Evolutionary conservation across 1,140 invertebrate species (phyloP), one percentile per base, ranked within the genome.

Genomic region (Xylocopa sonorina): DNA sequence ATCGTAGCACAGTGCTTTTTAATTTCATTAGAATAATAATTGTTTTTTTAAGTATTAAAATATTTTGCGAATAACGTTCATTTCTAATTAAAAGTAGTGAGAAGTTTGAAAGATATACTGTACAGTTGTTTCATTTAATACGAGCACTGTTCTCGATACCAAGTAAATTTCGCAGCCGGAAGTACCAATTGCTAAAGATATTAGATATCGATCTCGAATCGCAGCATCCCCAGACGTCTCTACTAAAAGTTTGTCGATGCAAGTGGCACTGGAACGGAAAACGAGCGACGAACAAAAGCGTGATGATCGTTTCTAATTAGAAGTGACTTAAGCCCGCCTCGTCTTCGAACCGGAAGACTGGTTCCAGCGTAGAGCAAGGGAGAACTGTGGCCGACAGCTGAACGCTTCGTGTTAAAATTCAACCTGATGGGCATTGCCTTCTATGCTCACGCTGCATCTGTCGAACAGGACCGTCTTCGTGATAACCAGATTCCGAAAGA

Each of bases 381-480:
- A 68, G 57, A 76, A 68, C 38, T 57, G 50, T 34, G 50, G 27
- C 5, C 63, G 73, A 64, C 73, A 67, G 63, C 14, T 27, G 63
- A n/a, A 41, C 73, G 63, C 46, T 68, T 34, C 60, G 58, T 78
- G 63, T 83, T 83, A 83, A 83, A 83, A 83, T 83, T 83, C 82
- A 83, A 83, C 83, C 50, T 78, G 81, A 73, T 81, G n/a, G 81
- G 50, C 55, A 62, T 60, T 24, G 50, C 62, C 41, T 9, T 38
- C 62, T 55, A 55, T 67, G 50, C 27, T 34, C 50, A 57, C 80
- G 81, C 43, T 83, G 82, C 82, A 82, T 71, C 74, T 68, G 62
- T 69, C 60, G 53, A 71, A 69, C 18, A 62, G 27, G 34, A 27
- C 46, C 62, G 63, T 24, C 6, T 67, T 69, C 69, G 51, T 50